Percentiles rank a stretch among this genome's conserved stretches.
These are phyloP conservation scores for Aphidoletes aphidimyza DNA, from an alignment of 2,888 invertebrate species.

Conservation along the genomic window DNA sequence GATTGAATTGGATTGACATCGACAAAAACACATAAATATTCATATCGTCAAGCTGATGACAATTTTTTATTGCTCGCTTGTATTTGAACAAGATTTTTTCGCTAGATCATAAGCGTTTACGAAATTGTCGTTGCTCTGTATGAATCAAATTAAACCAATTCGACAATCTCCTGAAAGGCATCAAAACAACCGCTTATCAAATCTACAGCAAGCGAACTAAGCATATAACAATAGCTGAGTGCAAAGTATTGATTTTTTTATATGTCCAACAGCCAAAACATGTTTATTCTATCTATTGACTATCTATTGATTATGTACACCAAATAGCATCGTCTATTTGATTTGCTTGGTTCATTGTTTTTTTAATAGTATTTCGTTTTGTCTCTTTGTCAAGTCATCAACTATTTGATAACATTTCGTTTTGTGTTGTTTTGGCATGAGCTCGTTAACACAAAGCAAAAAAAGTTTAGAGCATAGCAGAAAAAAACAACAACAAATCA, in stretches of 20 bases:
- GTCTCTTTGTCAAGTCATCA: neutral
- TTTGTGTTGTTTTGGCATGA: neutral
- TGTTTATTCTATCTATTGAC: neutral
- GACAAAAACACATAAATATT: conserved; percentile 10
- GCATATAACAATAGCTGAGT: neutral
- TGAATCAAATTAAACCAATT: neutral
- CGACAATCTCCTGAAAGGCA: neutral
- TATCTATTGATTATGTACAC: neutral
- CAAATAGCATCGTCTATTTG: neutral
- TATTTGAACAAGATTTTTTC: conserved; percentile 14
- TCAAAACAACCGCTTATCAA: neutral
- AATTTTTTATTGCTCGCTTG: neutral
- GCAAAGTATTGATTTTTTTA: neutral
- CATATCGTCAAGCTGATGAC: neutral
- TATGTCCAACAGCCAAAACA: too few species aligned
- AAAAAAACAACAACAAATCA: neutral
- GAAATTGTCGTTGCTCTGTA: neutral
- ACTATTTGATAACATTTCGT: neutral
- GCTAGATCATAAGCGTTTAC: neutral
- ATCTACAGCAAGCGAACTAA: neutral
- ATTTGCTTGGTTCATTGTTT: neutral
- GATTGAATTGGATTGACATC: neutral
- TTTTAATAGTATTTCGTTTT: neutral
- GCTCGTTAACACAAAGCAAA: too few species aligned
- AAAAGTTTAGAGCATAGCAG: neutral